These are phyloP conservation scores for Typhlichthys subterraneus DNA, from an alignment of 2,797 vertebrate genomes.

Conservation along the genomic window DNA sequence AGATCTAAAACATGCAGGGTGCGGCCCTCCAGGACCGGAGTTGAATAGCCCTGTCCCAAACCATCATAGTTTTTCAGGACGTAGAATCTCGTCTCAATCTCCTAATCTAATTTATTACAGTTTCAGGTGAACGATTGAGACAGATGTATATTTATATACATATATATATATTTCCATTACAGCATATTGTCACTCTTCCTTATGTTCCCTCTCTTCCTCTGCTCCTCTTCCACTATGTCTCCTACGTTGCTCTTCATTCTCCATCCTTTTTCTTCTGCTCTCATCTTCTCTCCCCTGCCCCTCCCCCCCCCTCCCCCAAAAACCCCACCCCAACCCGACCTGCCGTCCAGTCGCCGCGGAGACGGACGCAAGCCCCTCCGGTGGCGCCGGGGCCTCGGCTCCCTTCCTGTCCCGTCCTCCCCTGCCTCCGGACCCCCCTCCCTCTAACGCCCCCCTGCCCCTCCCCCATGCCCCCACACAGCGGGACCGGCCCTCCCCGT, in stretches of 20 bases:
- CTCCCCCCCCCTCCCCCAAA: neutral
- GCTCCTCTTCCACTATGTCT: conserved; percentile 3
- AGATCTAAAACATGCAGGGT: too few species aligned
- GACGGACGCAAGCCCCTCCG: conserved; percentile 50
- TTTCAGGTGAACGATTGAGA: neutral
- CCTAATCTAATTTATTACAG: neutral
- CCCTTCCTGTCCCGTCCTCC: conserved; percentile 43
- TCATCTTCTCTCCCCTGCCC: neutral
- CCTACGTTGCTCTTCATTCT: neutral
- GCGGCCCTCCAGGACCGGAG: too few species aligned
- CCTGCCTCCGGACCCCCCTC: conserved; percentile 38
- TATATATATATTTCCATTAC: neutral
- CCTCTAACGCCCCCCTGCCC: conserved; percentile 24
- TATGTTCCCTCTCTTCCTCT: conserved; percentile 11
- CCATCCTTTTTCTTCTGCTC: neutral
- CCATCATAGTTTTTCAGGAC: too few species aligned
- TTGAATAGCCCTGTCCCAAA: too few species aligned
- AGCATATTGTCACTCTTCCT: neutral
- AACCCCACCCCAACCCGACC: conserved; percentile 19
- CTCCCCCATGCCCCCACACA: conserved; percentile 19
- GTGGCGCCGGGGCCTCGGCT: conserved; percentile 52
- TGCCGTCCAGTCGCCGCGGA: conserved; percentile 59
- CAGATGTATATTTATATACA: neutral
- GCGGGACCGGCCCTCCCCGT: conserved; percentile 51
- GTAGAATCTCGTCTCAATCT: too few species aligned